Evolutionary conservation across 2,797 vertebrate genomes (phyloP).

Genomic region (Periparus ater): DNA sequence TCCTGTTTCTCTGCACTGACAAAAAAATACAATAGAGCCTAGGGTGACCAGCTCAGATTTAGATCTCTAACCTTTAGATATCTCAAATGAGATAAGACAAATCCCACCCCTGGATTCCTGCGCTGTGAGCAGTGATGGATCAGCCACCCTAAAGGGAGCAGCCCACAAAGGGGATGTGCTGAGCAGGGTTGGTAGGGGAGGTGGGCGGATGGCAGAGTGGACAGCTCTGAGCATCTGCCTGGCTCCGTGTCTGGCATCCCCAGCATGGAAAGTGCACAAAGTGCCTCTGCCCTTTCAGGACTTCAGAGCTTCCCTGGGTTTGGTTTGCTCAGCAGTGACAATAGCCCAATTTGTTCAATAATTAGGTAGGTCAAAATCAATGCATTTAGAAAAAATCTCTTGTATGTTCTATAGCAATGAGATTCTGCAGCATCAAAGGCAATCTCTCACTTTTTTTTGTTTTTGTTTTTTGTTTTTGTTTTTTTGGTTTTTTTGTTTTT

Average conservation of each 20-base stretch:
- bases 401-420: neutral
- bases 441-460: neutral
- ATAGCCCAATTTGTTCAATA: neutral
- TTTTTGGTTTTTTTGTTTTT: too few relatives aligned
- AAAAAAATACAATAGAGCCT: neutral
- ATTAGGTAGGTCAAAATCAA: neutral
- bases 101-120: neutral
- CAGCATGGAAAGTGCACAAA: neutral
- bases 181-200: fast-evolving
- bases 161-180: fast-evolving
- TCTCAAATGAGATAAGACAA: neutral
- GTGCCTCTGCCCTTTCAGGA: fast-evolving
- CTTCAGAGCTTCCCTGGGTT: neutral
- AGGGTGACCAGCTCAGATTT: neutral
- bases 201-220: neutral
- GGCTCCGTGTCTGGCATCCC: fast-evolving
- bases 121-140: neutral
- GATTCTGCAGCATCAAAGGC: neutral
- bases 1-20: neutral
- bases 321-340: fast-evolving
- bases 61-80: neutral
- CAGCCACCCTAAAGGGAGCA: neutral
- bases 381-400: neutral
- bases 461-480: neutral
- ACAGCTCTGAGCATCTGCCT: neutral